These are phyloP conservation scores for Camptogramma bilineatum DNA, from an alignment of 2,888 invertebrate species.

Conservation along the genomic window DNA sequence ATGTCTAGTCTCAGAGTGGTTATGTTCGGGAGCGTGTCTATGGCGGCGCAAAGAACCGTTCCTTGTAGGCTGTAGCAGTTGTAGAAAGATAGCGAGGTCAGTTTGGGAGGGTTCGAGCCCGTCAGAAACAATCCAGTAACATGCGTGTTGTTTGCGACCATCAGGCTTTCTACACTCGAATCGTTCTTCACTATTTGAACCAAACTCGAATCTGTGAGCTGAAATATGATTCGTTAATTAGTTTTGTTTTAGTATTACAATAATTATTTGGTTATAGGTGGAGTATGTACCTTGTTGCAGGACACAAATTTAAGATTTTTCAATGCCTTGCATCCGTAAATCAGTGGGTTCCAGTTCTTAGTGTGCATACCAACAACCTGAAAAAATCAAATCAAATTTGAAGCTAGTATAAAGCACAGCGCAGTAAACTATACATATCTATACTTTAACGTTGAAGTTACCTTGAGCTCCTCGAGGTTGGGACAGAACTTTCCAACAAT, in stretches of 20 bases:
- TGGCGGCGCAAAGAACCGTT: slow-evolving; percentile 66
- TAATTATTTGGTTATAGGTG: background rate
- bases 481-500: slow-evolving; percentile 85
- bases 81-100: slow-evolving; percentile 68
- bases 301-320: slow-evolving; percentile 76
- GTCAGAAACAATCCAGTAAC: slow-evolving; percentile 76
- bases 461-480: slow-evolving; percentile 81
- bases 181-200: slow-evolving; percentile 71
- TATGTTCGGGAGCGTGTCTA: slow-evolving; percentile 63
- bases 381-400: slow-evolving; percentile 47
- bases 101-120: slow-evolving; percentile 58
- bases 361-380: slow-evolving; percentile 79
- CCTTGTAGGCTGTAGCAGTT: slow-evolving; percentile 79
- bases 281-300: slow-evolving; percentile 71
- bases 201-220: slow-evolving; percentile 76
- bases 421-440: too few relatives aligned
- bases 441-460: too few relatives aligned
- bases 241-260: background rate
- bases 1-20: slow-evolving; percentile 69
- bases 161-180: slow-evolving; percentile 66
- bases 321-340: slow-evolving; percentile 79
- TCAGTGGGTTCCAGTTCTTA: slow-evolving; percentile 81
- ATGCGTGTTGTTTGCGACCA: slow-evolving; percentile 72
- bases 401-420: too few relatives aligned
- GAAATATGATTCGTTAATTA: slow-evolving; percentile 39